Evolutionary conservation across 2,888 invertebrate genomes (phyloP), one percentile per base, ranked within the genome.

Genomic region (Pollenia amentaria): DNA sequence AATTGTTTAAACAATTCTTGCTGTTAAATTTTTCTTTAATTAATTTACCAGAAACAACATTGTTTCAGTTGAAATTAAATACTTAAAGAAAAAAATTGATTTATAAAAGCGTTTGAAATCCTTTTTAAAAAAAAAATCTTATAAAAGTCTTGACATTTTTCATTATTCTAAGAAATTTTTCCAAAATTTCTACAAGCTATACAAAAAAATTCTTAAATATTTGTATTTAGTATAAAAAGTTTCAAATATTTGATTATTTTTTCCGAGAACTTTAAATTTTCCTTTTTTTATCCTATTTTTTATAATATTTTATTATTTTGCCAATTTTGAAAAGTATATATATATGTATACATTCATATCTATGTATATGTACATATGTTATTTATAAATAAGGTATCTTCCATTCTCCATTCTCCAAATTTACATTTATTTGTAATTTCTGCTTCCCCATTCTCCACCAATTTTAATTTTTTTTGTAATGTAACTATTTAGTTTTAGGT

Each of bases 201-300:
- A 9, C 3, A 46, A 40, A 69, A 78, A 69, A 81, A 44, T 57
- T 57, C 81, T 81, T 67, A 65, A 67, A 81, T 81, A 81, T 75
- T 81, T 57, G 42, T 14, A 64, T 18, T 14, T 18, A 70, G 8
- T 6, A 21, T 12, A 12, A 21, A 48, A 8, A 10, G n/a, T 60
- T 64, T 72, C n/a, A 65, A 80, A 72, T 72, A 80, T 72, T 79
- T 70, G 51, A 79, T 53, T 40, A 21, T 48, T 64, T 79, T 70
- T 72, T 62, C 40, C 14, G 1, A 48, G 7, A 48, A 6, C 48
- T 48, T 48, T 14, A 48, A 3, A 10, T 4, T 0, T 3, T 38
- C 11, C 6, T 60, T 51, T 69, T 18, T 11, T 51, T 38, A n/a
- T 40, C 16, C 46, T 11, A 55, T 29, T 29, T 29, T 29, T 29